A percentile compares a stretch with the other conserved stretches of the same genome.
These are phyloP conservation scores for Micromussa lordhowensis DNA, from an alignment of 92 coral and sea anemone genomes.

Conservation along the genomic window DNA sequence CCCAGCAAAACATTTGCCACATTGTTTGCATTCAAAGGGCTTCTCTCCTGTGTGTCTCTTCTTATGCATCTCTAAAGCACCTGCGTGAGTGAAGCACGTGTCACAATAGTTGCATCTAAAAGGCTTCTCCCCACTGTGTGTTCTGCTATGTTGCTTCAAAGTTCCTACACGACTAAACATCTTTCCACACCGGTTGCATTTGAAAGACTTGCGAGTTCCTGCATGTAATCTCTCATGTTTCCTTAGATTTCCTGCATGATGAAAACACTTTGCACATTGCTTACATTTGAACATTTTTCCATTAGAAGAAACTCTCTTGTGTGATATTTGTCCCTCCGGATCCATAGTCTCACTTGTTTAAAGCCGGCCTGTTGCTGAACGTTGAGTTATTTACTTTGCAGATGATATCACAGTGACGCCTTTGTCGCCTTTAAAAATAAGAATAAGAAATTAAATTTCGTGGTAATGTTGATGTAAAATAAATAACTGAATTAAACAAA, in stretches of 20 bases:
- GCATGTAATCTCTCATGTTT: too few species aligned
- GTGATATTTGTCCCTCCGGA: background rate
- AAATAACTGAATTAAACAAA: too few species aligned
- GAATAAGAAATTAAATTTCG: too few species aligned
- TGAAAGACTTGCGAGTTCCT: too few species aligned
- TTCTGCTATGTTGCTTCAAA: background rate
- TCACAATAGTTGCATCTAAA: too few species aligned
- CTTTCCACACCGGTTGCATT: background rate
- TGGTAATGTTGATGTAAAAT: too few species aligned
- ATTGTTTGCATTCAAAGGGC: background rate
- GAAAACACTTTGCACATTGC: background rate
- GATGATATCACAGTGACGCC: too few species aligned
- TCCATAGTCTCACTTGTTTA: background rate
- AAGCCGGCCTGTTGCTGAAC: too few species aligned
- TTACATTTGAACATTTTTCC: background rate
- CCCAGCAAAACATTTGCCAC: background rate
- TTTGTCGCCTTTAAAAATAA: too few species aligned
- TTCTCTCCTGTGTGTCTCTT: background rate
- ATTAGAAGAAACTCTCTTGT: background rate
- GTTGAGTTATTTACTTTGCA: background rate
- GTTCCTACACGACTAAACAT: background rate
- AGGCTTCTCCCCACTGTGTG: background rate
- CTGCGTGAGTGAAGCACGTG: too few species aligned
- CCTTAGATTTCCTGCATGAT: too few species aligned
- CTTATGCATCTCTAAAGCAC: background rate